Percentiles rank a stretch among this genome's conserved stretches.
Conservation (phyloP, 2,888 invertebrate genomes). For the Limnephilus auricula region DNA sequence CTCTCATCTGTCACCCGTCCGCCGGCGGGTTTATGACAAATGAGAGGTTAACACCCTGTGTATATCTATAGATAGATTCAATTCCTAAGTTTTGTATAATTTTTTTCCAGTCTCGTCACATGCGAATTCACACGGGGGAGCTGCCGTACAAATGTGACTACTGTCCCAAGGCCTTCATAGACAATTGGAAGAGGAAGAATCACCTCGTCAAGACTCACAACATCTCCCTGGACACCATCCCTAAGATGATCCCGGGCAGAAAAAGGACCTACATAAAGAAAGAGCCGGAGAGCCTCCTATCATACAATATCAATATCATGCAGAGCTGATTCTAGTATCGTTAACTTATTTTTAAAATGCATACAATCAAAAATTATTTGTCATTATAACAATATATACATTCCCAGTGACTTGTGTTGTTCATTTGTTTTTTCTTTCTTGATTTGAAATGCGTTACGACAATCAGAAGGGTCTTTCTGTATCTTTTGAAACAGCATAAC, state of each 20-base stretch:
- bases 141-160: constrained; percentile 73
- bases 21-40: too few species aligned
- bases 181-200: constrained; percentile 76
- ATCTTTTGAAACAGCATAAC: too few species aligned
- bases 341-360: neutral
- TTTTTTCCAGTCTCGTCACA: constrained; percentile 71
- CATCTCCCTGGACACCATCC: constrained; percentile 71
- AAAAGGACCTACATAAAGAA: constrained; percentile 60
- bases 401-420: neutral
- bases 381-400: too few species aligned
- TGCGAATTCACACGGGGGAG: constrained; percentile 75
- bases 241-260: constrained; percentile 68
- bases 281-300: neutral
- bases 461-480: too few species aligned
- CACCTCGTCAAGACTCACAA: constrained; percentile 75
- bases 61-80: too few species aligned
- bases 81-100: neutral
- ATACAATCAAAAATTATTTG: too few species aligned
- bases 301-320: neutral
- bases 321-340: neutral
- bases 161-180: constrained; percentile 73
- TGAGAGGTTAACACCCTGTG: too few species aligned
- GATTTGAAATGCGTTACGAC: too few species aligned
- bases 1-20: too few species aligned
- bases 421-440: too few species aligned